Conservation (phyloP, 2,888 invertebrate genomes). For the Polietes domitor region DNA sequence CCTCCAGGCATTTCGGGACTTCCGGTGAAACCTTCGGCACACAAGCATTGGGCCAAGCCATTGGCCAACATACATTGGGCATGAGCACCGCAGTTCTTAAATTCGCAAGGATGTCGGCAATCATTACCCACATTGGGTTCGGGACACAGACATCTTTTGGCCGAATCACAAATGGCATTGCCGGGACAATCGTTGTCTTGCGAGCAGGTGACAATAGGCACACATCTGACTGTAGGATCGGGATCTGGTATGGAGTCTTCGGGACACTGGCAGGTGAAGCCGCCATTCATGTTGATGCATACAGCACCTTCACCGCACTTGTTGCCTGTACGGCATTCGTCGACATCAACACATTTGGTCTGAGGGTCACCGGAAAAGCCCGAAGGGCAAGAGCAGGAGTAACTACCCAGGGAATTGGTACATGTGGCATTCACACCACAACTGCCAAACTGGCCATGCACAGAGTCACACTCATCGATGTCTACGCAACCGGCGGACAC, state of each 20-base stretch:
- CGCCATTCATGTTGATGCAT: conserved; percentile 90
- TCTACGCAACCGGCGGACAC: conserved; percentile 95
- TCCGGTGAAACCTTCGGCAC: conserved; percentile 91
- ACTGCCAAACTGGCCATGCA: conserved; percentile 89
- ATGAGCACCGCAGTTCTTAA: conserved; percentile 91
- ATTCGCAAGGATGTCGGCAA: conserved; percentile 96
- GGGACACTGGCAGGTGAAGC: conserved; percentile 90
- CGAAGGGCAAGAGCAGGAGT: conserved; percentile 89
- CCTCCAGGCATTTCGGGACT: conserved; percentile 83
- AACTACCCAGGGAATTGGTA: conserved; percentile 90
- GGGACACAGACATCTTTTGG: conserved; percentile 91
- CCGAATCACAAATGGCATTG: conserved; percentile 91
- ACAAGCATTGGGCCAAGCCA: conserved; percentile 91
- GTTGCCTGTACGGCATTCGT: conserved; percentile 88
- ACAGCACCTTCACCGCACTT: conserved; percentile 91
- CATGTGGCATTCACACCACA: conserved; percentile 93
- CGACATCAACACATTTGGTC: conserved; percentile 90
- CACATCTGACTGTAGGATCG: conserved; percentile 90
- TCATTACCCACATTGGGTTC: conserved; percentile 95
- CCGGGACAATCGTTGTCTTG: conserved; percentile 91
- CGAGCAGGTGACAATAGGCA: conserved; percentile 90
- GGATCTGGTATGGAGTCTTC: conserved; percentile 91
- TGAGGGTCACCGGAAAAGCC: conserved; percentile 93
- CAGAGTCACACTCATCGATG: conserved; percentile 93
- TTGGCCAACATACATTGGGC: conserved; percentile 93